phyloP scores from a whole-genome alignment of 2,113 vertebrate species.

The Genyomyrus donnyi region DNA sequence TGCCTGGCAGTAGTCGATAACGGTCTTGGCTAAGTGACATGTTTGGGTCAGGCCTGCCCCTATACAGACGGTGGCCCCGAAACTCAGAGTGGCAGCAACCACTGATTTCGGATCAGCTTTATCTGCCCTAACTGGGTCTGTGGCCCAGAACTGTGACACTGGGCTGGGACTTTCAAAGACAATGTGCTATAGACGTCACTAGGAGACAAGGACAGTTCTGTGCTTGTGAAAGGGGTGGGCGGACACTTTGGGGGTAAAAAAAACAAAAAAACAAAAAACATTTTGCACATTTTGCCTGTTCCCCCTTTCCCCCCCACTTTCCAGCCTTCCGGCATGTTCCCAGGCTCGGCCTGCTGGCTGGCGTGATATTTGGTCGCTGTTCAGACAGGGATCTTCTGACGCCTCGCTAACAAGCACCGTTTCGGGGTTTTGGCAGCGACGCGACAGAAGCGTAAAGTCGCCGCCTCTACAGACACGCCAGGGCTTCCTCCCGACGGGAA shows the following conservation, averaged over 20 bases:
- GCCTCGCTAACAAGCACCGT: not conserved
- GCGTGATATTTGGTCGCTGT: not conserved
- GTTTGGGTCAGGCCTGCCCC: not conserved
- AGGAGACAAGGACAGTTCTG: not conserved
- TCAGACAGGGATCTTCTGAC: not conserved
- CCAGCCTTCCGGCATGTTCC: not conserved
- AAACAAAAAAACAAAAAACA: not conserved
- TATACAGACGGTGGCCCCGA: not conserved
- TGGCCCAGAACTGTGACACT: not conserved
- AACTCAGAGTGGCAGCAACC: not conserved
- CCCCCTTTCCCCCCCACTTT: not conserved
- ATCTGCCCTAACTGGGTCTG: not conserved
- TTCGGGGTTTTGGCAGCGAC: not conserved
- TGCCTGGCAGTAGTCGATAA: not conserved
- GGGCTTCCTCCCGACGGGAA: not conserved
- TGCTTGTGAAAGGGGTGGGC: not conserved
- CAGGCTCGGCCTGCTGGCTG: not conserved
- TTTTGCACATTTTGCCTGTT: not conserved
- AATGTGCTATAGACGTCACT: not conserved
- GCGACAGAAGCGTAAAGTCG: not conserved
- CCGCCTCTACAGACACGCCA: not conserved
- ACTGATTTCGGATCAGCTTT: not conserved
- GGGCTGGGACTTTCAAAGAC: slow-evolving; percentile 21
- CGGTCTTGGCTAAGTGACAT: not conserved
- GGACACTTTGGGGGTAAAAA: not conserved